Evolutionary conservation across 2,797 vertebrate species (phyloP).

Genomic region (Hypotaenidia philippensis): DNA sequence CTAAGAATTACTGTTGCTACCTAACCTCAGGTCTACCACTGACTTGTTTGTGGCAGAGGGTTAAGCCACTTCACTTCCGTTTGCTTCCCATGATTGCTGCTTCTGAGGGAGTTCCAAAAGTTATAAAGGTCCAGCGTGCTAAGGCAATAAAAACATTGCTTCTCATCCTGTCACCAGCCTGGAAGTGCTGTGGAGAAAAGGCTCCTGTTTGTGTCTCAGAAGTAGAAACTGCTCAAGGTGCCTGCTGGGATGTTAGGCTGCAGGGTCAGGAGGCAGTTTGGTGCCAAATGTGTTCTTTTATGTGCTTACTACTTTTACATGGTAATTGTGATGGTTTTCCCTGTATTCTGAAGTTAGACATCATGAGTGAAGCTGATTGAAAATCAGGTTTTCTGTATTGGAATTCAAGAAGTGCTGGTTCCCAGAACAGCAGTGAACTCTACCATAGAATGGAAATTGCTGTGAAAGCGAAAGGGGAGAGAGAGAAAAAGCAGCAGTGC

Average conservation of each 20-base stretch:
- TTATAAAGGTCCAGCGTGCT: not conserved
- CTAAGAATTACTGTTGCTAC: not conserved
- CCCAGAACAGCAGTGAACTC: not conserved
- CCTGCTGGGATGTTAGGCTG: slow-evolving; percentile 14
- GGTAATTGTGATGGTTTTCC: not conserved
- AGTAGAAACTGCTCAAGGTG: not conserved
- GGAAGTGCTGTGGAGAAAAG: not conserved
- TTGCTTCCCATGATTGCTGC: slow-evolving; percentile 4
- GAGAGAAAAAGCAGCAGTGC: not conserved
- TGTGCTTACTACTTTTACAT: not conserved
- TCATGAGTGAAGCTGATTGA: not conserved
- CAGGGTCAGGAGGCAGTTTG: not conserved
- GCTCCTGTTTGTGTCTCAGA: slow-evolving; percentile 16
- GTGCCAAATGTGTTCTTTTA: not conserved
- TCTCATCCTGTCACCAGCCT: slow-evolving; percentile 4
- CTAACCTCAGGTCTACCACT: slow-evolving; percentile 1
- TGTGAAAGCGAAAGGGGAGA: not conserved
- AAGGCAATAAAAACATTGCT: slow-evolving; percentile 22
- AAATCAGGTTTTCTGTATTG: not conserved
- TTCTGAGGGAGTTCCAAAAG: slow-evolving; percentile 27
- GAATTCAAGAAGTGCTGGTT: not conserved
- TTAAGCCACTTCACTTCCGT: slow-evolving; percentile 15
- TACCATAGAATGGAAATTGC: not conserved
- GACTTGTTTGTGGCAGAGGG: slow-evolving; percentile 16
- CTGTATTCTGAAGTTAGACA: not conserved